Evolutionary conservation across 2,113 vertebrate species (phyloP), one percentile per base, ranked within the genome.

Genomic region (Albula goreensis): DNA sequence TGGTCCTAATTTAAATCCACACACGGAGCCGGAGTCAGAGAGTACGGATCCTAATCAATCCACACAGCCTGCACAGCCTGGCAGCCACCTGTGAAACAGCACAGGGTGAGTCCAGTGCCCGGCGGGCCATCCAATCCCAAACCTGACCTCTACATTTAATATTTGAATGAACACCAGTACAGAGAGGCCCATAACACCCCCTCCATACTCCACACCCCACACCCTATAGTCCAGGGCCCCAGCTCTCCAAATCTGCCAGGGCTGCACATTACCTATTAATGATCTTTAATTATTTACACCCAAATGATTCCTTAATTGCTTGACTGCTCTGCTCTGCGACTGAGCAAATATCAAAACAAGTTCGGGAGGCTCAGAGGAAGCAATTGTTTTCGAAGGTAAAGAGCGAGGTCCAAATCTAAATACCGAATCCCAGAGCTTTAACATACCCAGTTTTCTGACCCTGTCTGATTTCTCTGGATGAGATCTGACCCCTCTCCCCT

Each of bases 271-370:
- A 94, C 88, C 6, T 90, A 93, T 93, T 94, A 92, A 95, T 93
- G 80, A 82, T 77, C 85, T 88, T 91, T 87, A 83, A 91, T 93
- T 95, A 93, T 95, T 94, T 96, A 94, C 91, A 93, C 91, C 90
- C 91, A 94, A 94, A 95, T 94, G 89, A 93, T 90, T 5, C 94
- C 93, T 90, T 90, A 92, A 93, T 91, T 81, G 90, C 88, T 90
- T 94, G 93, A 95, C 95, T 93, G 63, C 12, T 11, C 50, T 25
- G 50, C 12, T 85, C 22, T 25, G 48, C 9, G n/a, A 31, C 22
- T n/a, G 41, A 11, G 63, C 49, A 56, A 78, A 50, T 13, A 31
- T 52, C 49, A n/a, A n/a, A 51, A 78, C 66, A 85, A 41, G 50
- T 52, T n/a, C 8, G 51, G 48, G 49, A 22, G 50, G 83, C 22